phyloP scores from a whole-genome alignment of 2,888 invertebrate species.

The Eugnorisma glareosa region DNA sequence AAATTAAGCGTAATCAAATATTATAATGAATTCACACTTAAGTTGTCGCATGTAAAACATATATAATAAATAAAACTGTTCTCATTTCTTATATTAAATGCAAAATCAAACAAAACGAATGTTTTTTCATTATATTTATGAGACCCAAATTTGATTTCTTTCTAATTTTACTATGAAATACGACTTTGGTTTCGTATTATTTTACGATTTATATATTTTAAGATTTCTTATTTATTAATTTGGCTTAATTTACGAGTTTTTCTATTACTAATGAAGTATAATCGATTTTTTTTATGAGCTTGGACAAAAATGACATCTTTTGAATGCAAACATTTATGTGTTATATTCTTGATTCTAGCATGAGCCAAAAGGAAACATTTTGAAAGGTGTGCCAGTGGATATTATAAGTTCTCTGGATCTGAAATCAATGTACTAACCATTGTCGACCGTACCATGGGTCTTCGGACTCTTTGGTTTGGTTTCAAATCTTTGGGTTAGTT shows the following conservation, averaged over 20 bases:
- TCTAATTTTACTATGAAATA: slow-evolving; percentile 30
- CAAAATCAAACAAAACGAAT: slow-evolving; percentile 30
- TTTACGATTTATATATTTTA: slow-evolving; percentile 28
- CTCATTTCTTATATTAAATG: slow-evolving; percentile 4
- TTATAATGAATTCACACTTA: slow-evolving; percentile 40
- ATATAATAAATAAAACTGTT: slow-evolving; percentile 34
- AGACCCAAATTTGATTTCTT: slow-evolving; percentile 22
- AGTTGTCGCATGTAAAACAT: slow-evolving; percentile 15
- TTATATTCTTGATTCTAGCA: not conserved
- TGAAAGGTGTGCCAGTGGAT: not conserved
- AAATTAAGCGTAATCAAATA: slow-evolving; percentile 48
- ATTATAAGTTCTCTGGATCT: not conserved
- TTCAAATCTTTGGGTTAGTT: not conserved
- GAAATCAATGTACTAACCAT: not conserved
- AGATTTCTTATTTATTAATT: slow-evolving; percentile 8
- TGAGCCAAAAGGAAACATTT: not conserved
- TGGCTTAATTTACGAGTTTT: slow-evolving; percentile 24
- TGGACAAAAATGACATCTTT: slow-evolving; percentile 1
- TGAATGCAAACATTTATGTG: not conserved
- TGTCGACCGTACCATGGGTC: not conserved
- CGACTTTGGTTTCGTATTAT: slow-evolving; percentile 22
- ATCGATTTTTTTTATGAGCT: slow-evolving; percentile 17
- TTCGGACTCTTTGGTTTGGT: not conserved
- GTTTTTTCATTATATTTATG: slow-evolving; percentile 18
- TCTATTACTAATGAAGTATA: slow-evolving; percentile 21